phyloP scores from a whole-genome alignment of 2,888 invertebrate genomes.

The Sepioteuthis lessoniana region DNA sequence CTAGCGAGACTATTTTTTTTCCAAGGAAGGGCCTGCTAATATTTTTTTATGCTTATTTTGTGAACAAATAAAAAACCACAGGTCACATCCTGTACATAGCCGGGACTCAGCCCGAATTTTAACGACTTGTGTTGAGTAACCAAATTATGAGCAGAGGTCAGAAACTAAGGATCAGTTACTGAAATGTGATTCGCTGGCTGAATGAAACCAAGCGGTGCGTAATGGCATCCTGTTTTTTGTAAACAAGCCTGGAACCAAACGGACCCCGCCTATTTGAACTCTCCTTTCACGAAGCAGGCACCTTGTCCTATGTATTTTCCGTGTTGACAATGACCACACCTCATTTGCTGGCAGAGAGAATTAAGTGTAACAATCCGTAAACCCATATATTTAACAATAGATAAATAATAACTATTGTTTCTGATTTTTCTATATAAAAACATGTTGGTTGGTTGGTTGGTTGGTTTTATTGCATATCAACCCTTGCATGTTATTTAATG shows the following conservation, averaged over 20 bases:
- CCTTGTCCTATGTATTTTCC: background rate
- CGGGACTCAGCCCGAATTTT: background rate
- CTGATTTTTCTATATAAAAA: too few relatives aligned
- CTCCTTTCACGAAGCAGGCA: background rate
- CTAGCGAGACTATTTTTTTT: background rate
- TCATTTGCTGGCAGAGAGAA: background rate
- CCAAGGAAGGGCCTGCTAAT: background rate
- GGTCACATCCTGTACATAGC: background rate
- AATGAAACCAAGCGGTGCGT: background rate
- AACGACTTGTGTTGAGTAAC: conserved; percentile 4
- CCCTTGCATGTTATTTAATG: too few relatives aligned
- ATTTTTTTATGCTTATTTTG: background rate
- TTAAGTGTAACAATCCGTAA: too few relatives aligned
- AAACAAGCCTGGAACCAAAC: background rate
- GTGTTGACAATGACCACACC: background rate
- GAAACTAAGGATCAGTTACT: background rate
- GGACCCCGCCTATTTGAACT: background rate
- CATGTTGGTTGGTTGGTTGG: too few relatives aligned
- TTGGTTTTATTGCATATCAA: too few relatives aligned
- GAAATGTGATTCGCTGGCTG: background rate
- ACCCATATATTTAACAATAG: too few relatives aligned
- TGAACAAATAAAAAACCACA: background rate
- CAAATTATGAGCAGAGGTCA: conserved; percentile 20
- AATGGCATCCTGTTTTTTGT: background rate
- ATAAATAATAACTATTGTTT: too few relatives aligned